Evolutionary conservation across 2,113 vertebrate species (phyloP), one percentile per base, ranked within the genome.

Genomic region (Dromiciops gliroides): DNA sequence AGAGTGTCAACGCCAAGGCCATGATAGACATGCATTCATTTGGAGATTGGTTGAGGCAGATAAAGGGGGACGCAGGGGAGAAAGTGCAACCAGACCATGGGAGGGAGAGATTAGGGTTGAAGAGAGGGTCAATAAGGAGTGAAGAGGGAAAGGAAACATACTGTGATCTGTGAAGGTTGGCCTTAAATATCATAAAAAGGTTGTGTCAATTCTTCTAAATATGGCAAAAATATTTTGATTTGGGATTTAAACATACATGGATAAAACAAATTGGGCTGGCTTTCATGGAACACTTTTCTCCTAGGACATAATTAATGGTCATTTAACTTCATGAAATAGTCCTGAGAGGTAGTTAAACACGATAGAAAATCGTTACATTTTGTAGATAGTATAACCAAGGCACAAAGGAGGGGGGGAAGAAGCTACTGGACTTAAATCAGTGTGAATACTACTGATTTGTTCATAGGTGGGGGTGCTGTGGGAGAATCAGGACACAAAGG

Each of bases 1-100:
- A 98, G 99, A 99, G 99, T 99, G 99, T 99, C 99, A 99, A 99
- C 98, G 98, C 98, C 98, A 98, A 98, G 99, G 98, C 99, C 98
- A 97, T 98, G 98, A 99, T 98, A 98, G 98, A 99, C 98, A 98
- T 94, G 98, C 98, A 98, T 98, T 99, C 99, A 99, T 99, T 99
- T 99, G 98, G 98, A 99, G 99, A 99, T 99, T 99, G 99, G 98
- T 97, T 99, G 97, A 98, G 98, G 98, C 98, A 98, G 98, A 98
- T 98, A 98, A 98, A 97, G 97, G 97, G 98, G 98, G 95, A 98
- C 91, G 49, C 90, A 91, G 96, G 91, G 60, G 89, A 90, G 94
- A 95, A 93, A 92, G 97, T 96, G 96, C 91, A 96, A 97, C 93
- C 94, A 96, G 96, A 96, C 95, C 96, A 51, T 75, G 91, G 25